A percentile compares a stretch with the other conserved stretches of the same genome.
These are phyloP conservation scores for Zapornia atra DNA, from an alignment of 2,113 vertebrate genomes.

Conservation along the genomic window DNA sequence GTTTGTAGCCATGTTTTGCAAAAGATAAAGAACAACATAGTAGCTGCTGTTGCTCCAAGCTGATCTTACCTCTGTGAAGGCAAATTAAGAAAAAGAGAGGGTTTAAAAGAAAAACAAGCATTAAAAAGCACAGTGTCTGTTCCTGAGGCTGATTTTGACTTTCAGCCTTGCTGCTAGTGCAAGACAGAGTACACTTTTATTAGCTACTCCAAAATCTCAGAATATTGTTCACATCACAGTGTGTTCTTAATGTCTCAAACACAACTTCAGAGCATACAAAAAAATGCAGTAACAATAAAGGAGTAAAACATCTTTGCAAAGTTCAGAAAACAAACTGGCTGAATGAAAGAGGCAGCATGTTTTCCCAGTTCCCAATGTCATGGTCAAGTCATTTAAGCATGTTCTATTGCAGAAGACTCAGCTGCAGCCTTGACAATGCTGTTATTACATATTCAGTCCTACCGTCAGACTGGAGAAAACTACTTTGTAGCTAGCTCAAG, in stretches of 20 bases:
- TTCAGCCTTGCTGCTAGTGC: not conserved
- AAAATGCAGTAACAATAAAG: not conserved
- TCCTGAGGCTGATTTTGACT: not conserved
- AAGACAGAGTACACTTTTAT: not conserved
- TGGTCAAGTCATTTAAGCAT: not conserved
- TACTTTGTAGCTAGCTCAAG: not conserved
- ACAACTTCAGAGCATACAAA: not conserved
- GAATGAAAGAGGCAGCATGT: not conserved
- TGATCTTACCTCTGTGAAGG: not conserved
- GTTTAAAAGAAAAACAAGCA: not conserved
- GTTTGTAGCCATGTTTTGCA: not conserved
- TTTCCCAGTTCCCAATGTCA: not conserved
- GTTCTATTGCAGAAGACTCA: not conserved
- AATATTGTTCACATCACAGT: not conserved
- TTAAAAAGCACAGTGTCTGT: not conserved
- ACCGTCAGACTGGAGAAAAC: not conserved
- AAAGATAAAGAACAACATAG: not conserved
- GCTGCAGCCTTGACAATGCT: not conserved
- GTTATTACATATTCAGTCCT: not conserved
- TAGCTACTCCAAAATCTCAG: not conserved
- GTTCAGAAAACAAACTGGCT: not conserved
- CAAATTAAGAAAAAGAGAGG: not conserved
- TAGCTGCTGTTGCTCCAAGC: not conserved
- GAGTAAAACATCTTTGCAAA: not conserved
- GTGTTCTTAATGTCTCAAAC: not conserved